Conservation (phyloP, 2,113 vertebrate species). For the Malurus cyaneus region DNA sequence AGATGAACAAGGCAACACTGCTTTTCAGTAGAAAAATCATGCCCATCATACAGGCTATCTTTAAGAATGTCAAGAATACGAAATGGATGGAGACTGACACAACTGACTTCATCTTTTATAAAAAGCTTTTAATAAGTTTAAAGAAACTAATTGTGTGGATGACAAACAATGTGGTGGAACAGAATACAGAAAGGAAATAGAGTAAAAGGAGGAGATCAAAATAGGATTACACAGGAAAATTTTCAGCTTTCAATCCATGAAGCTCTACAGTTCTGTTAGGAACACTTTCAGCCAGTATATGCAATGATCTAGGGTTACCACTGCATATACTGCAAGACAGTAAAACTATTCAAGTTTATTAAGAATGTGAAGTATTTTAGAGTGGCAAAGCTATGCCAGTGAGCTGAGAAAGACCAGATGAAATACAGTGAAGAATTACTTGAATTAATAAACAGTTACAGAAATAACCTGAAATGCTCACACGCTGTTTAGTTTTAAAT, state of each 20-base stretch:
- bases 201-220: not conserved
- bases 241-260: not conserved
- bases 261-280: not conserved
- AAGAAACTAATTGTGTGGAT: not conserved
- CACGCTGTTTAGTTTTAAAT: not conserved
- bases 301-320: not conserved
- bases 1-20: not conserved
- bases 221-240: not conserved
- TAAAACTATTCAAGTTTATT: not conserved
- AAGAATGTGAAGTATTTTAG: slow-evolving; percentile 14
- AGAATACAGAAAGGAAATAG: not conserved
- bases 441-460: slow-evolving; percentile 1
- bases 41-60: not conserved
- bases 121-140: not conserved
- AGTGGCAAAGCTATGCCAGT: not conserved
- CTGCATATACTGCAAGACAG: not conserved
- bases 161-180: not conserved
- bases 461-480: slow-evolving; percentile 16
- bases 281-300: not conserved
- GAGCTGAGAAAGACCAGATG: not conserved
- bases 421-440: not conserved
- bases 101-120: not conserved
- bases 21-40: not conserved
- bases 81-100: not conserved
- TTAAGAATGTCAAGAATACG: not conserved